Evolutionary conservation across 1,140 invertebrate genomes (phyloP), one percentile per base, ranked within the genome.

Genomic region (Notospermus geniculatus): DNA sequence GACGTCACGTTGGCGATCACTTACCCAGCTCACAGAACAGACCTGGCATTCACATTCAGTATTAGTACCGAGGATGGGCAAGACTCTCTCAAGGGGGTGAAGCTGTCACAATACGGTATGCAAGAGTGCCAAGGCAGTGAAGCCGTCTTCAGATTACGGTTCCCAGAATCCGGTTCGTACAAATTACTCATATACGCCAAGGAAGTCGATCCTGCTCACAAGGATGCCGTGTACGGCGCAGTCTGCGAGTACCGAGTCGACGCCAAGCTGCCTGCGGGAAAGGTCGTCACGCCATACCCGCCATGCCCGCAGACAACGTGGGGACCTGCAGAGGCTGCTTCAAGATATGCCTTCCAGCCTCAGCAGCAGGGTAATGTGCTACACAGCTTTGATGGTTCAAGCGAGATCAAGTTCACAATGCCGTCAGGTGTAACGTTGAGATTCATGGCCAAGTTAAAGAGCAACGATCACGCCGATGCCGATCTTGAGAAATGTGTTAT

Each of bases 141-240:
- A 28, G 73, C 76, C 13, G 76, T 73, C 45, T 80, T 81, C 69
- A 71, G 75, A n/a, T 71, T 81, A 13, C 71, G 80, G 54, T 71
- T 80, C 13, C 80, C 80, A 52, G 66, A 72, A 22, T 61, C 65
- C n/a, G 78, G 73, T 23, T 72, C 75, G 11, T 82, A 80, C 66
- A 78, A 79, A 41, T 60, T 82, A 7, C 77, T 76, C 57, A 75
- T 82, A 54, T 82, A 80, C 64, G 80, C 78, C 56, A 80, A 79
- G 57, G 78, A 80, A 59, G 74, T 78, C 64, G 74, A 71, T 13
- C 72, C 72, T 29, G 73, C 75, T 45, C 76, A 72, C 62, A 78
- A 75, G 54, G 79, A 79, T 36, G 77, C 75, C 60, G 76, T 81
- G 11, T 81, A 80, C 62, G 76, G 78, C 19, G 78, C 78, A 54